Evolutionary conservation across 1,140 invertebrate genomes (phyloP).

Genomic region (Euglossa dilemma): DNA sequence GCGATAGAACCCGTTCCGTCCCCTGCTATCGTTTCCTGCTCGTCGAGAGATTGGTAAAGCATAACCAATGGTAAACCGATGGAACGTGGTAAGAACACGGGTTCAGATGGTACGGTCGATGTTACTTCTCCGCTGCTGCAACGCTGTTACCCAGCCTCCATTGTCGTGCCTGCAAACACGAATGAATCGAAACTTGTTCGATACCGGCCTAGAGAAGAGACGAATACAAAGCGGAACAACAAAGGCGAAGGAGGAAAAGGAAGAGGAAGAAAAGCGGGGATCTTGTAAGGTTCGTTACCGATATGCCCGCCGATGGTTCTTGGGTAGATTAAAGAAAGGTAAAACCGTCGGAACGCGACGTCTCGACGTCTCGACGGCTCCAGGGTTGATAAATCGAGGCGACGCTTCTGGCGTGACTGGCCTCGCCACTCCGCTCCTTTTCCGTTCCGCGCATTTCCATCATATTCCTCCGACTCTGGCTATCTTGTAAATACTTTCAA

Average conservation of each 20-base stretch:
- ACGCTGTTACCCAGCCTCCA: no score
- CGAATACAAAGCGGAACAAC: neutral
- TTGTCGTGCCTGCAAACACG: no score
- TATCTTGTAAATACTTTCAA: neutral
- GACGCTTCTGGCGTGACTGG: conserved; percentile 33
- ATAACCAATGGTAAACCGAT: no score
- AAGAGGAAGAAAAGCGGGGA: conserved; percentile 25
- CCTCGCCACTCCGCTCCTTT: no score
- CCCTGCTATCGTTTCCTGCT: no score
- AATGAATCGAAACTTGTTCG: neutral
- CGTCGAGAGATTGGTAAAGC: no score
- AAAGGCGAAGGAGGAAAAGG: neutral
- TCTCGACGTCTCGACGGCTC: no score
- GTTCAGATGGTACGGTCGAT: no score
- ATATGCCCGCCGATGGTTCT: conserved; percentile 11
- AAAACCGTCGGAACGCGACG: conserved; percentile 20
- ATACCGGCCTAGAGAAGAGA: neutral
- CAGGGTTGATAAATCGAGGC: conserved; percentile 69
- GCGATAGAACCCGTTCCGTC: no score
- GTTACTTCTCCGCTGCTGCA: no score
- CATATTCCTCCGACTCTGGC: no score
- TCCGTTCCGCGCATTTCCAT: neutral
- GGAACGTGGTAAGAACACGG: no score
- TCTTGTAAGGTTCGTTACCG: conserved; percentile 67
- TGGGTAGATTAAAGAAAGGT: conserved; percentile 31